Evolutionary conservation across 2,888 invertebrate genomes (phyloP), one percentile per base, ranked within the genome.

Genomic region (Philereme vetulata): DNA sequence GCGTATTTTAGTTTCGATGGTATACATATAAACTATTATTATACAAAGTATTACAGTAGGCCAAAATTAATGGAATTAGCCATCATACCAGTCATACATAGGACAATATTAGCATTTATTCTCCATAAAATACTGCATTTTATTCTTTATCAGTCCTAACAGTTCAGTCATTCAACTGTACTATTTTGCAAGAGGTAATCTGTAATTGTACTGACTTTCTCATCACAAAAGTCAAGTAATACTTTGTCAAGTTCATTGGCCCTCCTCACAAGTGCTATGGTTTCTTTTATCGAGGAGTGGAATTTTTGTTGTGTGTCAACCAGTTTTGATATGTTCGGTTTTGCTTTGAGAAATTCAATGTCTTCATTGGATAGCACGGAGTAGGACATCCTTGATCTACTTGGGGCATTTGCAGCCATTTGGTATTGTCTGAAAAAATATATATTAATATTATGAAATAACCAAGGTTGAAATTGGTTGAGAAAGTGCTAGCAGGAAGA

Each of bases 141-240:
- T 21, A 66, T 51, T 66, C 63, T 65, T 59, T 67, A 62, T 61
- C 7, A 11, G 4, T n/a, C 44, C 21, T 38, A 66, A 49, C 33
- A 33, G 5, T 49, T 5, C 6, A 56, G 35, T 62, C 38, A 62
- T 47, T 54, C 57, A 10, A 90, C 57, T 52, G 84, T 81, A 75
- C 90, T 91, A 58, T 90, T 84, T 56, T 90, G 84, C 44, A 90
- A 72, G 52, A 91, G 85, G 66, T 88, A 80, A 35, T 86, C 78
- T 36, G 84, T 88, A n/a, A 90, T 74, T 66, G 72, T 75, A 5
- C 81, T 75, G 2, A 88, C 72, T 71, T 78, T 81, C 1, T 77
- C 72, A 69, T 89, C 86, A 69, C 85, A 81, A 48, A 78, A 64
- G 0, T 63, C 71, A n/a, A 90, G 60, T 64, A 89, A 70, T 8